These are phyloP conservation scores for Iphiclides podalirius DNA, from an alignment of 2,888 invertebrate species.

Conservation along the genomic window DNA sequence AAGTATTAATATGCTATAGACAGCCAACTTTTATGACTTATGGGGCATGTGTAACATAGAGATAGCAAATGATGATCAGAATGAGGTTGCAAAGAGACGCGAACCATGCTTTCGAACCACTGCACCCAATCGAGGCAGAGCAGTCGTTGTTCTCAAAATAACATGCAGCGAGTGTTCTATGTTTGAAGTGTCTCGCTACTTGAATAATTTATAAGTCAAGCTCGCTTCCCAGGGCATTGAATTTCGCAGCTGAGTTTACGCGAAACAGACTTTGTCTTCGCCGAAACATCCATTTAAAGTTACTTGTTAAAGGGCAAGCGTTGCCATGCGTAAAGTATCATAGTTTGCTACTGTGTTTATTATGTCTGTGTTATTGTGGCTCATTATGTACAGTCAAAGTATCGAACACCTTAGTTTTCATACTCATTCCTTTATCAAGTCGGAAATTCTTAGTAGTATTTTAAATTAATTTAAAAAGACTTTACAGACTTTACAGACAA, in stretches of 20 bases:
- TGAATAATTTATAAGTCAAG: constrained; percentile 77
- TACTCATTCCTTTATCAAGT: too few species aligned
- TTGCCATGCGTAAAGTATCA: too few species aligned
- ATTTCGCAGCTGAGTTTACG: constrained; percentile 60
- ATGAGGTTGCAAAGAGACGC: not conserved
- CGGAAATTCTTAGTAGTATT: too few species aligned
- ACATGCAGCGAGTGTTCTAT: constrained; percentile 63
- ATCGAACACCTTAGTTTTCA: too few species aligned
- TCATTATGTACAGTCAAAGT: too few species aligned
- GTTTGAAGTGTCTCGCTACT: constrained; percentile 74
- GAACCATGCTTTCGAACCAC: constrained; percentile 5
- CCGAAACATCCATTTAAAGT: constrained; percentile 28
- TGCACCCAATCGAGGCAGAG: constrained; percentile 24
- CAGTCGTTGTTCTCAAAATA: constrained; percentile 65
- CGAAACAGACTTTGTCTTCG: constrained; percentile 48
- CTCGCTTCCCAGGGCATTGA: constrained; percentile 65
- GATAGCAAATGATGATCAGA: constrained; percentile 2
- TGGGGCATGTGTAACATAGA: too few species aligned
- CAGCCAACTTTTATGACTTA: too few species aligned
- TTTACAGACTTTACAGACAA: too few species aligned
- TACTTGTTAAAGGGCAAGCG: not conserved
- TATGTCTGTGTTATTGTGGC: too few species aligned
- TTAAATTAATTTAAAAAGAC: too few species aligned
- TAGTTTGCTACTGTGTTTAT: too few species aligned
- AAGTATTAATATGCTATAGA: too few species aligned